Evolutionary conservation across 2,888 invertebrate genomes (phyloP).

Genomic region (Eupeodes luniger): DNA sequence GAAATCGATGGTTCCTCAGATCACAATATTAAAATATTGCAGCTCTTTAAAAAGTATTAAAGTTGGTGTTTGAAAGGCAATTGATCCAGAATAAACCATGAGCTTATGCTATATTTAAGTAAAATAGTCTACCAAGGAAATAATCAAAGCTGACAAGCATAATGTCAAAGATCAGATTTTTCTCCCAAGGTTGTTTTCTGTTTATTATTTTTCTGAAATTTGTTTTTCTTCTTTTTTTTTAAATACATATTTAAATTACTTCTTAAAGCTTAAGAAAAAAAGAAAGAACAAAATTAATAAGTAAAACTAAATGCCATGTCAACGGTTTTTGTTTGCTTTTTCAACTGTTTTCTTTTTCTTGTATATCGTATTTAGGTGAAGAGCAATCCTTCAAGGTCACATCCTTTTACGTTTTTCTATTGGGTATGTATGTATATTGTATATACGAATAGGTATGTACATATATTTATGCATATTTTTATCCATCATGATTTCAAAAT

Average conservation of each 20-base stretch:
- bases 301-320: background rate
- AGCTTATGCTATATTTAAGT: too few species aligned
- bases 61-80: too few species aligned
- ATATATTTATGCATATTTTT: background rate
- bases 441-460: too few species aligned
- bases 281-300: background rate
- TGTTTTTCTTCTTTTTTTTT: background rate
- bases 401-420: constrained; percentile 6
- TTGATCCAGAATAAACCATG: too few species aligned
- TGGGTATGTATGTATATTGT: background rate
- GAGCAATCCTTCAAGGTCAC: constrained; percentile 21
- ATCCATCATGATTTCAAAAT: constrained; percentile 24
- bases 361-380: constrained; percentile 8
- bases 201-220: background rate
- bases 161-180: background rate
- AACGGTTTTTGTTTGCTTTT: background rate
- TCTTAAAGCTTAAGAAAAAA: background rate
- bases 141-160: too few species aligned
- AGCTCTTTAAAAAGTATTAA: too few species aligned
- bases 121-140: too few species aligned
- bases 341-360: background rate
- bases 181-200: background rate
- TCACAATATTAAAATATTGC: too few species aligned
- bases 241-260: background rate
- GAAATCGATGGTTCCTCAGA: too few species aligned